Conservation (phyloP, 2,797 vertebrate genomes). For the Euphonia xanthogaster region DNA sequence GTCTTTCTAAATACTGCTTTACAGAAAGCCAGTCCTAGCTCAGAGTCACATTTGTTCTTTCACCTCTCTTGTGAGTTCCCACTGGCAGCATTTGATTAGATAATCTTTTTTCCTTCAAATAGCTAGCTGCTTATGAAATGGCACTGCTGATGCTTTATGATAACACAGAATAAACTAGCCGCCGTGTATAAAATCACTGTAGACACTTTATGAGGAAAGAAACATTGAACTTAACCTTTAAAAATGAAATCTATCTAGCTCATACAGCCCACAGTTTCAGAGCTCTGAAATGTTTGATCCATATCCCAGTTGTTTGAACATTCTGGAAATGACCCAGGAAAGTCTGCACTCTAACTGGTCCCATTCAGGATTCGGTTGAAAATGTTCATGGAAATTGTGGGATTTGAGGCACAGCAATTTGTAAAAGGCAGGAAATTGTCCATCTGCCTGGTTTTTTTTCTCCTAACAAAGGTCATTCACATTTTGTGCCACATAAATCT, state of each 20-base stretch:
- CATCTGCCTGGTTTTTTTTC: not conserved
- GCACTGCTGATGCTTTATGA: not conserved
- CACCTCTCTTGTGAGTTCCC: not conserved
- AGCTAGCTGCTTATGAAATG: conserved; percentile 1
- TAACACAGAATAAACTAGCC: not conserved
- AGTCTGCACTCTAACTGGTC: not conserved
- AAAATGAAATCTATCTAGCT: not conserved
- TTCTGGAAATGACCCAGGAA: not conserved
- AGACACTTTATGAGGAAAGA: not conserved
- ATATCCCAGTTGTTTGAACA: not conserved
- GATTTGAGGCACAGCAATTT: not conserved
- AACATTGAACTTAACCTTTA: not conserved
- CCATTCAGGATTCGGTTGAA: not conserved
- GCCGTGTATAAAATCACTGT: not conserved
- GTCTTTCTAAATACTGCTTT: not conserved
- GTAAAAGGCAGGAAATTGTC: not conserved
- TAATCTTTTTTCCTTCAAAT: not conserved
- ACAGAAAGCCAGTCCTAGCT: not conserved
- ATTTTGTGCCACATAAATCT: not conserved
- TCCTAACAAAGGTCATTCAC: not conserved
- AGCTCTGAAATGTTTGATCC: not conserved
- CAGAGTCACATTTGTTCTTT: not conserved
- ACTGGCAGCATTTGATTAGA: conserved; percentile 11
- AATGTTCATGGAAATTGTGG: not conserved
- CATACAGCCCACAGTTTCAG: not conserved